These are phyloP conservation scores for Boloria euphrosyne DNA, from an alignment of 2,888 invertebrate genomes.

Conservation along the genomic window DNA sequence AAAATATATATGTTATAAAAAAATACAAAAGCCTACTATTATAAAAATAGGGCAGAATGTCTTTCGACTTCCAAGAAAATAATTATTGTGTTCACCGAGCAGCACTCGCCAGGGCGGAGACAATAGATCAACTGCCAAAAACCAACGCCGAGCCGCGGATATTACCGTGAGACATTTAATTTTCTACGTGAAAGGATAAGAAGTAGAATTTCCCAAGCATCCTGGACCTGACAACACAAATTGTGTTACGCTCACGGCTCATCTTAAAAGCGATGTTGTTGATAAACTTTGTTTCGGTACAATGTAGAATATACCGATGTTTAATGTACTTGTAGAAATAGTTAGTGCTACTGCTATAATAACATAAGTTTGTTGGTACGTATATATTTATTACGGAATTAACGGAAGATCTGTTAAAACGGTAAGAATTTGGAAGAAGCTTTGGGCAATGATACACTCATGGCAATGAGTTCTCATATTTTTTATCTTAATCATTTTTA, in stretches of 20 bases:
- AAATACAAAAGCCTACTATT: not conserved
- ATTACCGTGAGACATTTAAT: constrained; percentile 80
- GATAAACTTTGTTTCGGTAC: constrained; percentile 37
- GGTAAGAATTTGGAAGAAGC: too few species aligned
- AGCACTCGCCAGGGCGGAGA: constrained; percentile 45
- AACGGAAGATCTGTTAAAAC: too few species aligned
- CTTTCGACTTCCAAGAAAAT: constrained; percentile 32
- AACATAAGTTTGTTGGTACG: too few species aligned
- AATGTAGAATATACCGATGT: not conserved
- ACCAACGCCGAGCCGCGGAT: constrained; percentile 66
- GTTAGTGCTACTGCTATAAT: not conserved
- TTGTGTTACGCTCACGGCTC: constrained; percentile 60
- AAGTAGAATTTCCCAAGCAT: constrained; percentile 70
- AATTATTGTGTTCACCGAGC: constrained; percentile 46
- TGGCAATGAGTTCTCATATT: too few species aligned
- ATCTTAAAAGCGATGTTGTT: constrained; percentile 55
- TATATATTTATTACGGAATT: too few species aligned
- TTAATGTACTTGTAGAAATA: not conserved
- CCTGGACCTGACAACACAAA: constrained; percentile 54
- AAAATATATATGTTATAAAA: not conserved
- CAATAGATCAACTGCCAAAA: constrained; percentile 76
- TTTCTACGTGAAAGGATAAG: constrained; percentile 82
- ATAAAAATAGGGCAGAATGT: too few species aligned
- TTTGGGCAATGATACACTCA: too few species aligned
- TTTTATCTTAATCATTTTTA: too few species aligned